Conservation (phyloP, 1,140 invertebrate genomes). For the Palaemon carinicauda region DNA sequence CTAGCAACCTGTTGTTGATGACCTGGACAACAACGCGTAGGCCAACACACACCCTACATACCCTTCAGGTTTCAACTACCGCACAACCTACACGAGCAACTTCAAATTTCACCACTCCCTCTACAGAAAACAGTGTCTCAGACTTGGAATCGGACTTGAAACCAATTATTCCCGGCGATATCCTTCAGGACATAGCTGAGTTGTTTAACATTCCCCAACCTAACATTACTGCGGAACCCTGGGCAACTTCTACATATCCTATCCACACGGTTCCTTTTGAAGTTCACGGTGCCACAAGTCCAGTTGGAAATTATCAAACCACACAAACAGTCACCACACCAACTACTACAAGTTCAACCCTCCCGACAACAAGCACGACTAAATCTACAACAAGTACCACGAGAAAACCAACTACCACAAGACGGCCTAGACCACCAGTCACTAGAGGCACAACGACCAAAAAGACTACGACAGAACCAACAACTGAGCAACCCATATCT, state of each 20-base stretch:
- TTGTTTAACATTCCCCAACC: background rate
- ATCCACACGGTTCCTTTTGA: background rate
- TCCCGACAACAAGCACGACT: too few species aligned
- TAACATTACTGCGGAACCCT: background rate
- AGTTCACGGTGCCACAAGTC: background rate
- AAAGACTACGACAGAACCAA: background rate
- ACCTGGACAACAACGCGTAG: slow-evolving; percentile 30
- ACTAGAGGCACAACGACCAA: background rate
- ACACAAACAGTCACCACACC: slow-evolving; percentile 5
- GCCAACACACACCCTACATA: background rate
- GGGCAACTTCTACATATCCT: slow-evolving; percentile 11
- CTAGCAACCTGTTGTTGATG: background rate
- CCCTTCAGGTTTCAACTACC: background rate
- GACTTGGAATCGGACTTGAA: background rate
- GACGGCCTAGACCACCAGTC: background rate
- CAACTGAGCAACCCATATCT: slow-evolving; percentile 37
- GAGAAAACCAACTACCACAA: slow-evolving; percentile 11
- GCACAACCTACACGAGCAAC: background rate
- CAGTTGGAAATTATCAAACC: background rate
- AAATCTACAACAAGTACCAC: background rate
- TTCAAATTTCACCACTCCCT: background rate
- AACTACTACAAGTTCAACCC: slow-evolving; percentile 1
- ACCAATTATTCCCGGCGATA: slow-evolving; percentile 21
- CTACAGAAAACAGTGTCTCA: background rate
- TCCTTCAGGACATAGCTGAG: slow-evolving; percentile 35